Conservation (phyloP, 2,113 vertebrate genomes). For the Rousettus leschenaultii region DNA sequence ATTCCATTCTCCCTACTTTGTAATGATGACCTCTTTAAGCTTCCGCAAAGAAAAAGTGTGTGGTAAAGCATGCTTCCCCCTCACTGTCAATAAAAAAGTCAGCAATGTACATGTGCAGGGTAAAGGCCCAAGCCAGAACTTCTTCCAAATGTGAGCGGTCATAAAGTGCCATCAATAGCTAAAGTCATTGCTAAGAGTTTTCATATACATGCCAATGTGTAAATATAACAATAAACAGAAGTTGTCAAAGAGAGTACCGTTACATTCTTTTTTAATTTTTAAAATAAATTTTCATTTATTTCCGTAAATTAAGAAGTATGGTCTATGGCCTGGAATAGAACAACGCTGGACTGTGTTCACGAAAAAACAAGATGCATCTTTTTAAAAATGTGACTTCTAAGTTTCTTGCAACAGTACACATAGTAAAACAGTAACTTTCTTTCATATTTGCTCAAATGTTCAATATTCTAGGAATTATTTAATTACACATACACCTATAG, state of each 20-base stretch:
- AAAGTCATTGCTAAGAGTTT: slow-evolving; percentile 20
- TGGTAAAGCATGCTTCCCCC: background rate
- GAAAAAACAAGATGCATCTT: slow-evolving; percentile 10
- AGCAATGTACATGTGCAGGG: background rate
- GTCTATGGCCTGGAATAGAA: background rate
- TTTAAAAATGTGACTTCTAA: slow-evolving; percentile 45
- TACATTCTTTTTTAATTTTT: slow-evolving; percentile 33
- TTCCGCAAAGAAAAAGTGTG: background rate
- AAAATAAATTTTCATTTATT: background rate
- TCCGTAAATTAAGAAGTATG: slow-evolving; percentile 38
- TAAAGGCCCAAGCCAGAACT: background rate
- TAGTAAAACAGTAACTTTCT: slow-evolving; percentile 41
- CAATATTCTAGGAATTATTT: slow-evolving; percentile 29
- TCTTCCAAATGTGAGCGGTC: background rate
- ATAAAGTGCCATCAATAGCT: slow-evolving; percentile 9
- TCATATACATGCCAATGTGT: slow-evolving; percentile 1
- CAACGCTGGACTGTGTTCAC: background rate
- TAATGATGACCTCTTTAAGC: background rate
- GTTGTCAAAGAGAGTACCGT: background rate
- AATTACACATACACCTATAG: slow-evolving; percentile 13
- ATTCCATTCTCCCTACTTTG: slow-evolving; percentile 24
- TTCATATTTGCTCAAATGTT: slow-evolving; percentile 29
- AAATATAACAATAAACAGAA: slow-evolving; percentile 33
- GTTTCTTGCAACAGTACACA: slow-evolving; percentile 14
- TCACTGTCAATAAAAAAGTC: slow-evolving; percentile 1